Base-by-base conservation (phyloP, 1,140 invertebrate genomes). In the Drosophila grimshawi region DNA sequence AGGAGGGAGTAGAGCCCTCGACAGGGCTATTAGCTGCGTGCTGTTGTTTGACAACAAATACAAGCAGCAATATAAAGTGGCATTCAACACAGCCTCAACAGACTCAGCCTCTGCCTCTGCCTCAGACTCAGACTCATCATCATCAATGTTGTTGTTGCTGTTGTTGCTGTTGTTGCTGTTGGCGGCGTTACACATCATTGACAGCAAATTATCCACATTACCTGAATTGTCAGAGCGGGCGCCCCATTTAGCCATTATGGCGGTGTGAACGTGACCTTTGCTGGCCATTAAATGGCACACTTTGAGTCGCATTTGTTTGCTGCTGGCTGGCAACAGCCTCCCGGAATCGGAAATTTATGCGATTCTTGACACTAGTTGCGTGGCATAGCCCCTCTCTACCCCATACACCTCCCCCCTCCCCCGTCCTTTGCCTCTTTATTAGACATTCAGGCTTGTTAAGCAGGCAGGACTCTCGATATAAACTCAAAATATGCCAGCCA, bases 121-220 rank as follows among this genome's bases (percentile, higher is more conserved):
- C 45, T n/a, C 70, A 35, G 52, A 57, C 37, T 39, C 30, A 19
- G 45, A 4, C 11, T 41, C 45, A 35, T 49, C 59, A 39, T 52
- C 67, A 43, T 64, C 53, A 46, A 11, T 30, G 33, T 49, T 49
- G 48, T 39, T 61, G 55, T 55, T 53, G 39, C 29, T 49, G 19
- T 37, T 55, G 43, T 39, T 32, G 55, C 5, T n/a, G 43, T 19
- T 29, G 68, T 5, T 19, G 71, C 6, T 30, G 72, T 19, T 53
- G 68, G 68, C 80, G 73, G 73, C 83, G 83, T 88, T 88, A 88
- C 83, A 88, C 83, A 88, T 88, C 83, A 88, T 89, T 89, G 83
- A 89, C 83, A 88, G 83, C 83, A 88, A 88, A 88, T 88, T 88
- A 88, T 88, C 83, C 83, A 88, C 83, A 88, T 88, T 88, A 88